phyloP scores from a whole-genome alignment of 2,888 invertebrate genomes.

The Phortica magna region DNA sequence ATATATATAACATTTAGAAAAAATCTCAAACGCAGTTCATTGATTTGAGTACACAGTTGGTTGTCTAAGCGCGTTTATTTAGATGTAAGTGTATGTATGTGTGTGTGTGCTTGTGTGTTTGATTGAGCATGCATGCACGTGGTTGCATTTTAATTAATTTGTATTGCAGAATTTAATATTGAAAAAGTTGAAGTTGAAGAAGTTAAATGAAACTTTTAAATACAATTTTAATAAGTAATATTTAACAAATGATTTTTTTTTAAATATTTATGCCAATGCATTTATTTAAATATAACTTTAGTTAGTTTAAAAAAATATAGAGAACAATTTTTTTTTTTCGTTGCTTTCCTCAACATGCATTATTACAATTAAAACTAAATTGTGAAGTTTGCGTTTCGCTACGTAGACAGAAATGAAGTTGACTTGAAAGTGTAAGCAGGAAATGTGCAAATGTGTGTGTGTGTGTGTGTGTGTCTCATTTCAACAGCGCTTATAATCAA shows the following conservation, averaged over 20 bases:
- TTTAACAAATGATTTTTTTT: not conserved
- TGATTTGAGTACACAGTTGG: not conserved
- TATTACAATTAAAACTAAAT: not conserved
- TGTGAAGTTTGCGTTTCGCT: not conserved
- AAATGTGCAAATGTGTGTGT: too few relatives aligned
- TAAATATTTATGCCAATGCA: too few relatives aligned
- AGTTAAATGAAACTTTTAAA: too few relatives aligned
- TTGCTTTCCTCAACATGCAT: too few relatives aligned
- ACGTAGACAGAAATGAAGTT: too few relatives aligned
- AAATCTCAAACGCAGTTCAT: not conserved
- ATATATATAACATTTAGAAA: slow-evolving; percentile 12
- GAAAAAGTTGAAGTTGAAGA: too few relatives aligned
- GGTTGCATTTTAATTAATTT: too few relatives aligned
- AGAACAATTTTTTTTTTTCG: not conserved
- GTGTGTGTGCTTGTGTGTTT: slow-evolving; percentile 24
- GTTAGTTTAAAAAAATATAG: too few relatives aligned
- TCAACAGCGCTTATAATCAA: slow-evolving; percentile 42
- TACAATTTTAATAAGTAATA: too few relatives aligned
- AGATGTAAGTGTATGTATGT: slow-evolving; percentile 9
- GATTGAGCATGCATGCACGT: not conserved
- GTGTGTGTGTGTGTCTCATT: slow-evolving; percentile 12
- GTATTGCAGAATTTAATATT: too few relatives aligned
- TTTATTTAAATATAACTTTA: too few relatives aligned
- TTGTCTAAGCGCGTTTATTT: not conserved
- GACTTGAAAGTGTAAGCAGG: too few relatives aligned